Percentiles rank a stretch among this genome's conserved stretches.
Conservation (phyloP, 2,797 vertebrate genomes). For the Characodon lateralis region DNA sequence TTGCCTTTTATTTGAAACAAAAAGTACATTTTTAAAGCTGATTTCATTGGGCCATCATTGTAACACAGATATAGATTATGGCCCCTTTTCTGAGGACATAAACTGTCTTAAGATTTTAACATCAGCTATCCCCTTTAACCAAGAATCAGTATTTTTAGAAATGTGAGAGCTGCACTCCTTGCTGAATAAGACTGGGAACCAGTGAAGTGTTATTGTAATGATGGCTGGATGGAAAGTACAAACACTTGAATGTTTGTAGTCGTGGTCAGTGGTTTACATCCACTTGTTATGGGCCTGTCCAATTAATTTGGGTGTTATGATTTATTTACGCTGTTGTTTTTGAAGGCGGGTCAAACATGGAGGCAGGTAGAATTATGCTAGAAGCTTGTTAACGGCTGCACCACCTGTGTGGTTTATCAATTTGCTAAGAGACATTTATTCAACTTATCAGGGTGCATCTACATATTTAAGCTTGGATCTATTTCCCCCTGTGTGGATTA, state of each 20-base stretch:
- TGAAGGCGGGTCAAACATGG: too few species aligned
- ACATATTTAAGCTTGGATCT: neutral
- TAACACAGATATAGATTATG: neutral
- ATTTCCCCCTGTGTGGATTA: neutral
- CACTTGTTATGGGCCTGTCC: neutral
- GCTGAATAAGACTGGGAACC: neutral
- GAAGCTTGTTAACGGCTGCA: too few species aligned
- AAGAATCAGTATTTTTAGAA: neutral
- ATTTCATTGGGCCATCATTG: neutral
- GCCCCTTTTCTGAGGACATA: neutral
- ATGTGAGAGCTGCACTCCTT: conserved; percentile 1
- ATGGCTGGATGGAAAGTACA: neutral
- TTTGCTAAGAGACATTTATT: neutral
- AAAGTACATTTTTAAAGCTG: neutral
- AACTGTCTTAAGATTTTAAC: neutral
- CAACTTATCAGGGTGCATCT: neutral
- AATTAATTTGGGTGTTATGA: neutral
- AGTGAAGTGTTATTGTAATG: neutral
- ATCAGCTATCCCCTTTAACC: neutral
- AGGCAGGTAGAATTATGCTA: too few species aligned
- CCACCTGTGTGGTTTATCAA: neutral
- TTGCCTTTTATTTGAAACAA: neutral
- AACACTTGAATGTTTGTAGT: neutral
- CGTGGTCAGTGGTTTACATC: neutral
- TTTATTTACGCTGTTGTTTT: neutral